Conservation (phyloP, 2,888 invertebrate species). For the Drosophila macrothrix region DNA sequence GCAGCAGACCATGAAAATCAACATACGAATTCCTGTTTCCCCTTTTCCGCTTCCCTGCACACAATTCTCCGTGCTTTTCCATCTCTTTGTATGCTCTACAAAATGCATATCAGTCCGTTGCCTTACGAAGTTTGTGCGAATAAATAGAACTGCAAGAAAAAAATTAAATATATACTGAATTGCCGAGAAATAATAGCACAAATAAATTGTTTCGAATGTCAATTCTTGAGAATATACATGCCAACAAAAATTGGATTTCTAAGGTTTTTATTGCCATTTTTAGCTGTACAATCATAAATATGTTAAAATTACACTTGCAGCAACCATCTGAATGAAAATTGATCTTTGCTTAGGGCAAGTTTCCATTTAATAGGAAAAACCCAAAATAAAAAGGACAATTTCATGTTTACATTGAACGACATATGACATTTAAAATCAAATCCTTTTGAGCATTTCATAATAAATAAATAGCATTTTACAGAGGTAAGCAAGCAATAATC, state of each 20-base stretch:
- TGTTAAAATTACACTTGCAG: neutral
- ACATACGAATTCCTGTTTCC: constrained; percentile 59
- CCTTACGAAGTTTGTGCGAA: constrained; percentile 41
- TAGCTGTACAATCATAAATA: constrained; percentile 1
- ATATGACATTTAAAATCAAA: neutral
- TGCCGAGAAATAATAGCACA: constrained; percentile 20
- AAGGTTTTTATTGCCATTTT: neutral
- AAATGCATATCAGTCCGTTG: constrained; percentile 56
- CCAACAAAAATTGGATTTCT: constrained; percentile 9
- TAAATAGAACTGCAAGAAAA: constrained; percentile 15
- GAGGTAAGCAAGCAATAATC: neutral
- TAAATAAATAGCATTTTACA: neutral
- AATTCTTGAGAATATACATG: constrained; percentile 19
- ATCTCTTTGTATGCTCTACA: constrained; percentile 40
- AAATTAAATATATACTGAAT: constrained; percentile 6
- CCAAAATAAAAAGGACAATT: neutral
- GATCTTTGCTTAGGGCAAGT: neutral
- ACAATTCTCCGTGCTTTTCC: constrained; percentile 17
- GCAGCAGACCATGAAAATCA: constrained; percentile 80
- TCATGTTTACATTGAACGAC: neutral
- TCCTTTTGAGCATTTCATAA: neutral
- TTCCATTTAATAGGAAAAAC: constrained; percentile 4
- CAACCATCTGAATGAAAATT: constrained; percentile 11
- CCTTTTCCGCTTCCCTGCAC: constrained; percentile 27
- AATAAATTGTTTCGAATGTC: constrained; percentile 23